These are phyloP conservation scores for Enteromius mattozi DNA, from an alignment of 2,797 vertebrate genomes.

Conservation along the genomic window DNA sequence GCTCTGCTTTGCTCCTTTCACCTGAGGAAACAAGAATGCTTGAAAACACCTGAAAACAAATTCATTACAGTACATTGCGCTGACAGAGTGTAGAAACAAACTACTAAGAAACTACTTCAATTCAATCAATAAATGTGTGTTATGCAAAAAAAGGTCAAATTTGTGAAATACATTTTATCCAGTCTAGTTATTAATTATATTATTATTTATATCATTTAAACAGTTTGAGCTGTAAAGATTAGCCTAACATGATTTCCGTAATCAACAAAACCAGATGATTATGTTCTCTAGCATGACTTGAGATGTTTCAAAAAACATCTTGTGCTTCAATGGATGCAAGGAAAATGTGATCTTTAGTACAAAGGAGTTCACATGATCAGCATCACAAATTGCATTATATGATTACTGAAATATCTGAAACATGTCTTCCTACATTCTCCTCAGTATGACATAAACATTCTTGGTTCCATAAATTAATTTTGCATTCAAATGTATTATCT, in stretches of 20 bases:
- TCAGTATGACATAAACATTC: not conserved
- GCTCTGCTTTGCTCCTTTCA: conserved; percentile 72
- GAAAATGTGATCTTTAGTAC: not conserved
- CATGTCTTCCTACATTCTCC: not conserved
- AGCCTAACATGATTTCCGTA: not conserved
- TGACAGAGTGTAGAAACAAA: not conserved
- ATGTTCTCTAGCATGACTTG: not conserved
- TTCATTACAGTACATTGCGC: not conserved
- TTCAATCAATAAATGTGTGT: not conserved
- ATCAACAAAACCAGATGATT: not conserved
- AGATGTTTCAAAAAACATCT: not conserved
- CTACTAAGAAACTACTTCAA: not conserved
- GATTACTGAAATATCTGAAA: not conserved
- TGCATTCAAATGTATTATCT: too few species aligned
- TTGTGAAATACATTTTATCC: not conserved
- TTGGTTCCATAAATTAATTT: not conserved
- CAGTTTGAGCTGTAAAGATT: not conserved
- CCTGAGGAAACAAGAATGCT: conserved; percentile 59
- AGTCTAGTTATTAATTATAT: not conserved
- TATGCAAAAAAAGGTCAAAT: not conserved
- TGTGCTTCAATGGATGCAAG: not conserved
- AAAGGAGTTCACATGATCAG: conserved; percentile 14
- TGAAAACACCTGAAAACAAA: conserved; percentile 6
- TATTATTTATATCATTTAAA: not conserved
- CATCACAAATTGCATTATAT: not conserved